A percentile compares a stretch with the other conserved stretches of the same genome.
Evolutionary conservation across 1,140 invertebrate genomes (phyloP).

Genomic region (Potamilus streckersoni): DNA sequence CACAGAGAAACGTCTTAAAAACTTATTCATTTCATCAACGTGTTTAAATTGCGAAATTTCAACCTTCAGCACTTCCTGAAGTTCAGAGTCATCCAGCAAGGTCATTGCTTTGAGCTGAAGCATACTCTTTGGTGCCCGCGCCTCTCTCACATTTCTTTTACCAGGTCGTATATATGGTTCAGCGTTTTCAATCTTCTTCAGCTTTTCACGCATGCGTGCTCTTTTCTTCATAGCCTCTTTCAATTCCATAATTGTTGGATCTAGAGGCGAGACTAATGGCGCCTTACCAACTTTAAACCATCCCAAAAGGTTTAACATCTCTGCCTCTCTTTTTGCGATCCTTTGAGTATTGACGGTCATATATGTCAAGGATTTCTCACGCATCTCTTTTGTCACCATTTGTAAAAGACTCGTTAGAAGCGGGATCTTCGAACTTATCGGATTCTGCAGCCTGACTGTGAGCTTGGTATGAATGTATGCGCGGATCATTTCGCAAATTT

Average conservation of each 20-base stretch:
- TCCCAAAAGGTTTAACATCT: slow-evolving; percentile 11
- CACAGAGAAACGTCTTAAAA: too few relatives aligned
- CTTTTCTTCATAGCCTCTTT: slow-evolving; percentile 26
- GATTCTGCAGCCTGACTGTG: slow-evolving; percentile 8
- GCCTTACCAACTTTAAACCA: slow-evolving; percentile 26
- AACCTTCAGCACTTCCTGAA: too few relatives aligned
- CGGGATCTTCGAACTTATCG: slow-evolving; percentile 11
- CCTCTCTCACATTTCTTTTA: too few relatives aligned
- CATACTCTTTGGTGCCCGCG: too few relatives aligned
- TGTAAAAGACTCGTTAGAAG: neutral
- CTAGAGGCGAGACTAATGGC: slow-evolving; percentile 2
- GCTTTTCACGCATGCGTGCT: slow-evolving; percentile 10
- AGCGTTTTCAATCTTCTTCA: neutral
- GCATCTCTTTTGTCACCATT: neutral
- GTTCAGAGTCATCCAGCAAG: too few relatives aligned
- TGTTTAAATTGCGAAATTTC: too few relatives aligned
- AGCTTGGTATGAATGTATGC: slow-evolving; percentile 20
- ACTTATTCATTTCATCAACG: too few relatives aligned
- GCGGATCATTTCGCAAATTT: slow-evolving; percentile 13
- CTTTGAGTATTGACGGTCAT: slow-evolving; percentile 2
- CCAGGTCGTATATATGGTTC: too few relatives aligned
- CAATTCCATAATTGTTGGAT: slow-evolving; percentile 5
- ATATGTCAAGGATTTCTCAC: slow-evolving; percentile 1
- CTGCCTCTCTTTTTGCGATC: slow-evolving; percentile 7
- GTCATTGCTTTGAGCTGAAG: too few relatives aligned